phyloP scores from a whole-genome alignment of 2,888 invertebrate species.

The Schizaphis graminum region DNA sequence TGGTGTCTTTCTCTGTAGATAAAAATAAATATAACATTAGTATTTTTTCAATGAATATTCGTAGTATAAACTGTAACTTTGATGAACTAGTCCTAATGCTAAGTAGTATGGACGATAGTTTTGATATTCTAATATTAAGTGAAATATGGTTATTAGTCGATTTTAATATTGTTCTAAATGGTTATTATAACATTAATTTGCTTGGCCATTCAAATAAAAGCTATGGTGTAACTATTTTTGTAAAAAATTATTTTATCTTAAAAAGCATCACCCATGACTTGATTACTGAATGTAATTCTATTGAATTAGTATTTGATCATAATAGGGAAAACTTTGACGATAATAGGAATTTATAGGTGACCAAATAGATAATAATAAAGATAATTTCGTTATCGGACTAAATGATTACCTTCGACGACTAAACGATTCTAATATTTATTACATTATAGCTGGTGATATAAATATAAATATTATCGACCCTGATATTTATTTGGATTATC shows the following conservation, averaged over 20 bases:
- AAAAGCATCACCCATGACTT: not conserved
- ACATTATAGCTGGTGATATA: not conserved
- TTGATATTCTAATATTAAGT: too few relatives aligned
- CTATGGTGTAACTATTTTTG: not conserved
- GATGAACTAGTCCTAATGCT: too few relatives aligned
- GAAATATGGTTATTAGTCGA: too few relatives aligned
- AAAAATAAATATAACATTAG: not conserved
- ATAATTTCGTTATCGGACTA: too few relatives aligned
- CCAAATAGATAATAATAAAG: not conserved
- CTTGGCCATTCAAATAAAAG: not conserved
- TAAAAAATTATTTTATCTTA: not conserved
- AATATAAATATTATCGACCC: not conserved
- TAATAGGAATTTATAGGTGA: too few relatives aligned
- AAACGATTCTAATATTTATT: not conserved
- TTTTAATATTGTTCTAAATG: too few relatives aligned
- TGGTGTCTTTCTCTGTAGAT: not conserved
- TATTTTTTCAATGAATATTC: constrained; percentile 12
- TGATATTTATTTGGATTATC: too few relatives aligned
- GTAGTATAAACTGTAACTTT: not conserved
- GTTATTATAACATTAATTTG: too few relatives aligned
- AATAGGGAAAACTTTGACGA: too few relatives aligned
- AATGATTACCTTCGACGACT: not conserved
- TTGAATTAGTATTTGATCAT: too few relatives aligned
- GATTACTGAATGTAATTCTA: not conserved
- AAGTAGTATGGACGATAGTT: too few relatives aligned